phyloP scores from a whole-genome alignment of 1,140 invertebrate species.

The Drosophila navojoa region DNA sequence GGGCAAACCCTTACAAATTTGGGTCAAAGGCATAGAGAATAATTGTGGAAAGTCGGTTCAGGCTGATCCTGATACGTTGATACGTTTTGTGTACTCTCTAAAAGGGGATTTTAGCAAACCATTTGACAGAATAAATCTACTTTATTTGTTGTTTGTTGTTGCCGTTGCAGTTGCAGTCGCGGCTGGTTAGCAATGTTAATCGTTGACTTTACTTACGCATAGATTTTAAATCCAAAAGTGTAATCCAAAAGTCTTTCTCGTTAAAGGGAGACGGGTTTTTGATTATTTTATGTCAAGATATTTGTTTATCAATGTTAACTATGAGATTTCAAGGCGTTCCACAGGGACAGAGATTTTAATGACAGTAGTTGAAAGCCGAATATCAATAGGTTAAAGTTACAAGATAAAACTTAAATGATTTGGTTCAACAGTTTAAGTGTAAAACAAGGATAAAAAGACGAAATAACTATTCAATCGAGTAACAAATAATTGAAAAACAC shows the following conservation, averaged over 20 bases:
- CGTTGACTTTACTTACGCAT: slow-evolving; percentile 55
- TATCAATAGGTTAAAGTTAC: too few species aligned
- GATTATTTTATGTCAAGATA: slow-evolving; percentile 29
- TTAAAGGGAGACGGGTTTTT: too few species aligned
- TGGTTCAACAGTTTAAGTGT: slow-evolving; percentile 15
- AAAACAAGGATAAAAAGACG: neutral
- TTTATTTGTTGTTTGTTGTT: too few species aligned
- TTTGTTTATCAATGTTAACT: slow-evolving; percentile 37
- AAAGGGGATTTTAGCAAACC: too few species aligned
- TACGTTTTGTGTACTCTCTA: too few species aligned
- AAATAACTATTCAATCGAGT: slow-evolving; percentile 31
- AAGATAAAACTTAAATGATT: slow-evolving; percentile 5
- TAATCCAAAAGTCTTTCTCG: slow-evolving; percentile 57
- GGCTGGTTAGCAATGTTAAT: neutral
- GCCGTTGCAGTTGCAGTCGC: too few species aligned
- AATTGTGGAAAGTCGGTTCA: too few species aligned
- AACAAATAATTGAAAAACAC: slow-evolving; percentile 20
- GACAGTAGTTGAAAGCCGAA: too few species aligned
- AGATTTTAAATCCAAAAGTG: slow-evolving; percentile 37
- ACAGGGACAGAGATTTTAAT: neutral
- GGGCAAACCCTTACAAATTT: too few species aligned
- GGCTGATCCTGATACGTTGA: too few species aligned
- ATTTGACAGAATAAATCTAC: too few species aligned
- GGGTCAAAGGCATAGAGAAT: too few species aligned
- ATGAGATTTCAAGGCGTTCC: slow-evolving; percentile 24